These are phyloP conservation scores for Hedya salicella DNA, from an alignment of 2,888 invertebrate genomes.

Conservation along the genomic window DNA sequence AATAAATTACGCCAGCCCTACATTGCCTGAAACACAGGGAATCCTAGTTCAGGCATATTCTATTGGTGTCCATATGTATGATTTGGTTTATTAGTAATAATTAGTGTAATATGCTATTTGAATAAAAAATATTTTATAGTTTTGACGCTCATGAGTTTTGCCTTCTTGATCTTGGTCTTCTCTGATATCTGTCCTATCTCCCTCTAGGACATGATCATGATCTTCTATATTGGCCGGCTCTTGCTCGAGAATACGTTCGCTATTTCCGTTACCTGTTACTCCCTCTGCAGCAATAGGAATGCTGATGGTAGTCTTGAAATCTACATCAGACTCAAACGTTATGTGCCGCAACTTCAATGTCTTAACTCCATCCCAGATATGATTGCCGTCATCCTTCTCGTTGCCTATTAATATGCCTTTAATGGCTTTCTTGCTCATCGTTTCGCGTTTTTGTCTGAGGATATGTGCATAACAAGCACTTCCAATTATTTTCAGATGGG, in stretches of 20 bases:
- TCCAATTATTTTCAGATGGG: no score
- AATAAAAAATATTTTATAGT: no score
- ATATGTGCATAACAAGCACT: no score
- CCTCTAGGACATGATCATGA: background rate
- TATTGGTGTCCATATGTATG: no score
- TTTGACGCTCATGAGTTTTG: no score
- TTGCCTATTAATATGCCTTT: constrained; percentile 1
- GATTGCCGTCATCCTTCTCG: background rate
- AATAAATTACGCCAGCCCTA: no score
- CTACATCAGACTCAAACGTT: background rate
- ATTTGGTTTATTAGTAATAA: no score
- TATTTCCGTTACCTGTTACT: background rate
- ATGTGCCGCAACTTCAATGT: background rate
- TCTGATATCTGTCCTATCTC: background rate
- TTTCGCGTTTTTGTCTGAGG: background rate
- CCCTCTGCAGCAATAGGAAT: background rate
- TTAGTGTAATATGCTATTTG: no score
- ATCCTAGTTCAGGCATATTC: no score
- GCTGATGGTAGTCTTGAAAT: background rate
- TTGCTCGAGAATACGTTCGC: background rate
- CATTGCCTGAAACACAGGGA: no score
- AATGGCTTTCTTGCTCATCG: background rate
- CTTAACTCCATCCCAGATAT: background rate
- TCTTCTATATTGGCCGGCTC: background rate
- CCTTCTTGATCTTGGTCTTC: no score